These are phyloP conservation scores for Sphyrna mokarran DNA, from an alignment of 2,113 vertebrate species.

Conservation along the genomic window DNA sequence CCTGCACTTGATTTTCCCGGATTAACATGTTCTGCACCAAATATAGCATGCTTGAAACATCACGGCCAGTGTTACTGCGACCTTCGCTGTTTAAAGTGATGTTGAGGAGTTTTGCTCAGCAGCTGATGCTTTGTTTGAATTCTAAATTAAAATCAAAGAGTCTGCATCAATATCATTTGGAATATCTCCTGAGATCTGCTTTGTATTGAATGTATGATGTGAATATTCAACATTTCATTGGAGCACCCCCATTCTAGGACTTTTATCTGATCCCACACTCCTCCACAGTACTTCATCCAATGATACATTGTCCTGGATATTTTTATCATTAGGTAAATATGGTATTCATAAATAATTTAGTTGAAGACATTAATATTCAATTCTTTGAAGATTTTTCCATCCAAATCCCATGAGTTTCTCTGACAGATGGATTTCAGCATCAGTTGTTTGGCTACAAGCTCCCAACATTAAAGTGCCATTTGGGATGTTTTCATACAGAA, in stretches of 20 bases:
- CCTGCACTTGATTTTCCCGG: too few relatives aligned
- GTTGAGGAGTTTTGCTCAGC: not conserved
- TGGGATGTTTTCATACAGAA: not conserved
- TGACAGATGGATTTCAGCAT: not conserved
- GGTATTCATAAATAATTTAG: conserved; percentile 19
- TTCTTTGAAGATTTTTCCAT: not conserved
- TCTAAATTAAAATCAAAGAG: not conserved
- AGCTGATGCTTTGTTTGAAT: not conserved
- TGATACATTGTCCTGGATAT: not conserved
- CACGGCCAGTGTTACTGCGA: too few relatives aligned
- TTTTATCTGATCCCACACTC: not conserved
- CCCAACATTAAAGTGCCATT: too few relatives aligned
- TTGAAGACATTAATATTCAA: not conserved
- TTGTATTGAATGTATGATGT: not conserved
- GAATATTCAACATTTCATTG: not conserved
- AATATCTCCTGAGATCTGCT: not conserved
- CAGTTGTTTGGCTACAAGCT: not conserved
- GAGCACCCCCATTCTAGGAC: not conserved
- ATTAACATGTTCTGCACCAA: too few relatives aligned
- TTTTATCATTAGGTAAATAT: not conserved
- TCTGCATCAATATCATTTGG: not conserved
- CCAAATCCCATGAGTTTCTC: not conserved
- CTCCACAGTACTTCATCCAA: not conserved
- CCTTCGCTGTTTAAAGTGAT: not conserved
- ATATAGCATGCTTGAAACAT: too few relatives aligned